These are phyloP conservation scores for Fulmarus glacialis DNA, from an alignment of 2,113 vertebrate species.

Conservation along the genomic window DNA sequence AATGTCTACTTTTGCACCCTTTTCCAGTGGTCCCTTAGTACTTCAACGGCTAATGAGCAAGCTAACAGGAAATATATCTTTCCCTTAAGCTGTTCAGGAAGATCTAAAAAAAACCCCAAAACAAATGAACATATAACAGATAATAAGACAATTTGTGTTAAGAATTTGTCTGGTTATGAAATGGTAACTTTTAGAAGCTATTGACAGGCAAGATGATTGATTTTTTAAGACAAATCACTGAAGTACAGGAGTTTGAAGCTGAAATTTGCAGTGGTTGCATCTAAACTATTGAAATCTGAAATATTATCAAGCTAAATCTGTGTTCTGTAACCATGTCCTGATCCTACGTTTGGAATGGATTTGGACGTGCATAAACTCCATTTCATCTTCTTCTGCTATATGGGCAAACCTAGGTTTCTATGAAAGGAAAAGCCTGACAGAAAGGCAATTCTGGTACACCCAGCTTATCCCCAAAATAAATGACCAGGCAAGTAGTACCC, in stretches of 20 bases:
- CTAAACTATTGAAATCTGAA: background rate
- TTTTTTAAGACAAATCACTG: background rate
- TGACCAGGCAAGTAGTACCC: background rate
- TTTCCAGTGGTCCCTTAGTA: background rate
- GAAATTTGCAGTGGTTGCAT: background rate
- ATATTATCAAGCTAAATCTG: background rate
- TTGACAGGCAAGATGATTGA: background rate
- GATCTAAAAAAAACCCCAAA: background rate
- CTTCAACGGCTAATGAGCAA: background rate
- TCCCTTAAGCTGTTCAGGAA: background rate
- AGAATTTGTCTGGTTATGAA: background rate
- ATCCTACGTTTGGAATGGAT: background rate
- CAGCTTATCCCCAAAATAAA: background rate
- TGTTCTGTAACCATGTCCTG: background rate
- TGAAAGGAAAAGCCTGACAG: background rate
- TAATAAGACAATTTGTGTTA: background rate
- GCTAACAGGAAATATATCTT: background rate
- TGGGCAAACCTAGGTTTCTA: background rate
- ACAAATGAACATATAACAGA: fast-evolving
- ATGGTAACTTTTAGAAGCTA: background rate
- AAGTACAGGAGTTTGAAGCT: background rate
- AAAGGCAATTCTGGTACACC: background rate
- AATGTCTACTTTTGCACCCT: background rate
- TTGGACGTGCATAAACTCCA: background rate
- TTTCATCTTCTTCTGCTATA: background rate